Evolutionary conservation across 1,140 invertebrate genomes (phyloP).

Genomic region (Bombus confusus): DNA sequence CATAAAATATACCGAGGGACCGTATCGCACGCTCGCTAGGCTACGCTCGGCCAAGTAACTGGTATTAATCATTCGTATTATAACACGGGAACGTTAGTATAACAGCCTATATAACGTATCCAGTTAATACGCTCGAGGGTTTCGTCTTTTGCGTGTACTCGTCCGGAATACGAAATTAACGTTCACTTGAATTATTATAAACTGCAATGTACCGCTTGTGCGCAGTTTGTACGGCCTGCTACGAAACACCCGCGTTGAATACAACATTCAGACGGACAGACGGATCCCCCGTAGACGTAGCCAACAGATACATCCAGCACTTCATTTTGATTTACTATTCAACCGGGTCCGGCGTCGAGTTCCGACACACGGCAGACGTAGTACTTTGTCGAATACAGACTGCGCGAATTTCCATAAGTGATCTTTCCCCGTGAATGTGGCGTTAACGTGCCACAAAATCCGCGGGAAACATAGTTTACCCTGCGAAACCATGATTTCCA

Average conservation of each 20-base stretch:
- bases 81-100: constrained; percentile 6
- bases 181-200: constrained; percentile 51
- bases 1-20: constrained; percentile 19
- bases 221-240: background rate
- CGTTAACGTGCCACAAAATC: background rate
- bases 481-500: constrained; percentile 10
- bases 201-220: background rate
- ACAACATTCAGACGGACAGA: constrained; percentile 19
- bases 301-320: constrained; percentile 23
- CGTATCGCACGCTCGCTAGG: background rate
- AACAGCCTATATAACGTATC: constrained; percentile 19
- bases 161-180: constrained; percentile 43
- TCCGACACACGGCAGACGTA: background rate
- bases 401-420: constrained; percentile 42
- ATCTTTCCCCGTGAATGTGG: constrained; percentile 34
- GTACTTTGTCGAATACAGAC: constrained; percentile 37
- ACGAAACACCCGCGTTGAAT: background rate
- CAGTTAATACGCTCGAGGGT: constrained; percentile 23
- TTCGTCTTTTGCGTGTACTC: constrained; percentile 33
- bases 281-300: constrained; percentile 11
- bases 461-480: background rate
- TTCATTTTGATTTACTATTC: constrained; percentile 55
- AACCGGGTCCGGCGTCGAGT: background rate
- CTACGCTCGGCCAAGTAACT: background rate
- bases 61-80: constrained; percentile 46